These are phyloP conservation scores for Limanda limanda DNA, from an alignment of 2,113 vertebrate genomes.

Conservation along the genomic window DNA sequence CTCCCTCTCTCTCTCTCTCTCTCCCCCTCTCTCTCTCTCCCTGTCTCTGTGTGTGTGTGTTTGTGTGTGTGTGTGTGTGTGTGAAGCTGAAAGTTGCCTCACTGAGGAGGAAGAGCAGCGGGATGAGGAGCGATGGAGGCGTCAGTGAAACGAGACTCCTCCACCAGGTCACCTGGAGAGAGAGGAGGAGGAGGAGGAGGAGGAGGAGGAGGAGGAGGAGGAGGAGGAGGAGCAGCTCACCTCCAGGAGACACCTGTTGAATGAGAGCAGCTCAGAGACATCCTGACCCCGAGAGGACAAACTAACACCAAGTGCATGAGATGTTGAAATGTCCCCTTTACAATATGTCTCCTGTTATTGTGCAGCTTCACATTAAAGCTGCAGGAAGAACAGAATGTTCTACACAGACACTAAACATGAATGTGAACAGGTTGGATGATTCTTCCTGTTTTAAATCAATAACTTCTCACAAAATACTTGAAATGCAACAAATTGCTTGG, in stretches of 20 bases:
- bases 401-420: too few species aligned
- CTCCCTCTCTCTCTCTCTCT: background rate
- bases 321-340: background rate
- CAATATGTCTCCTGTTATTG: background rate
- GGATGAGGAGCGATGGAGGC: background rate
- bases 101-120: background rate
- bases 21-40: background rate
- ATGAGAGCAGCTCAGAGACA: background rate
- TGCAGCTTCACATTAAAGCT: background rate
- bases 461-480: too few species aligned
- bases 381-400: too few species aligned
- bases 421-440: too few species aligned
- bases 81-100: conserved; percentile 39
- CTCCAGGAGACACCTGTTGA: conserved; percentile 64
- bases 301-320: background rate
- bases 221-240: conserved; percentile 1
- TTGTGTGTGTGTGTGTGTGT: background rate
- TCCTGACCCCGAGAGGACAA: background rate
- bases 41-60: too few species aligned
- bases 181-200: background rate
- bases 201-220: too few species aligned
- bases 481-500: too few species aligned
- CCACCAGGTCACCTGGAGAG: conserved; percentile 20
- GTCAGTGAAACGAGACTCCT: background rate
- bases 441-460: too few species aligned